phyloP scores from a whole-genome alignment of 2,113 vertebrate species.

The Ciconia stormi region DNA sequence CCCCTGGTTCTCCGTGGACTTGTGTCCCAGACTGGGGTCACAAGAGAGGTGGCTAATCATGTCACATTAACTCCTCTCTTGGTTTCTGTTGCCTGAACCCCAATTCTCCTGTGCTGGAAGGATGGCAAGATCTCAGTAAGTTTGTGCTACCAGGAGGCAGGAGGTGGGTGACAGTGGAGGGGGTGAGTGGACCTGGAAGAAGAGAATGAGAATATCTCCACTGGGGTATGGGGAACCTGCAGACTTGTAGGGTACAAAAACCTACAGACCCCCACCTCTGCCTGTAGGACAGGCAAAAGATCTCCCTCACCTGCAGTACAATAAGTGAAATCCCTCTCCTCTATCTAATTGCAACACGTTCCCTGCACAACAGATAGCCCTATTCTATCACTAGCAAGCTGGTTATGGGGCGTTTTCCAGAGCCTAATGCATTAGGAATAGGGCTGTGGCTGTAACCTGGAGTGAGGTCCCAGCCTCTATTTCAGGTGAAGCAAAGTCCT shows the following conservation, averaged over 20 bases:
- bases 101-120: not conserved
- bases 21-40: not conserved
- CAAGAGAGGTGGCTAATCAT: not conserved
- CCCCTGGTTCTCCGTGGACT: not conserved
- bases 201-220: not conserved
- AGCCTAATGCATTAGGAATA: slow-evolving; percentile 5
- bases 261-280: not conserved
- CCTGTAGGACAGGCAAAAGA: not conserved
- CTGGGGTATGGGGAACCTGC: not conserved
- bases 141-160: not conserved
- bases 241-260: not conserved
- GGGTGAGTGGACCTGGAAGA: not conserved
- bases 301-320: not conserved
- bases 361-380: not conserved
- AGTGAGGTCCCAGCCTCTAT: not conserved
- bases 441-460: not conserved
- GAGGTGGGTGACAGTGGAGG: not conserved
- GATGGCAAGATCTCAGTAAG: not conserved
- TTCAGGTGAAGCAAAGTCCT: slow-evolving; percentile 24
- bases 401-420: not conserved
- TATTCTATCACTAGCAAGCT: not conserved
- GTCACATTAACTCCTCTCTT: not conserved
- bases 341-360: not conserved
- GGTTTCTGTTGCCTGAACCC: not conserved
- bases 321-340: not conserved